Evolutionary conservation across 2,797 vertebrate species (phyloP), one percentile per base, ranked within the genome.

Genomic region (Percopsis omiscomaycus): DNA sequence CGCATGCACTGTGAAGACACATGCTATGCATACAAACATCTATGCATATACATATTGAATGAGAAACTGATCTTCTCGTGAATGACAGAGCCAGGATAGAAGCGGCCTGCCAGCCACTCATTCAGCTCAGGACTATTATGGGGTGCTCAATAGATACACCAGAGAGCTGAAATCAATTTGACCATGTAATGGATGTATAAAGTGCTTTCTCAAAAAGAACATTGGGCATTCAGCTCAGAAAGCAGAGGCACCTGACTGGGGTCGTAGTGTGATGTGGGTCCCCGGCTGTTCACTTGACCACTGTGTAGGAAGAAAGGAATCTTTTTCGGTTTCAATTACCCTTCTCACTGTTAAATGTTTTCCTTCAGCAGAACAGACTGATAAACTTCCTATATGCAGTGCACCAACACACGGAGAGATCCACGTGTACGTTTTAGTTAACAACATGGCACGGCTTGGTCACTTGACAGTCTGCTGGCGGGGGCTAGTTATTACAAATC

Each of bases 141-240:
- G 50, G 72, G 59, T 57, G 22, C 59, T 66, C 59, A 30, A 29
- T 28, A 71, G 46, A 59, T 66, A 53, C 52, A 55, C 22, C 14
- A 61, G 44, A 55, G 8, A 58, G 61, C 11, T 60, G 56, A 56
- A 55, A 62, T 72, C 72, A 59, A 72, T 79, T 66, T 71, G 60
- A 8, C 49, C 54, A 4, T 60, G 78, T 81, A 80, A 83, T 78
- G 61, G 59, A 66, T 61, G 79, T 86, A 66, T 54, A 74, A 68
- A 81, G 81, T 71, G 77, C 78, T 80, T 84, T 87, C 58, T 72
- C 71, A 62, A 60, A 71, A 75, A 64, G 66, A 51, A 48, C 64
- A 69, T 69, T 67, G 60, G 62, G 60, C 69, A 71, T 84, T 85
- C 71, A 73, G 69, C 60, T 55, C 66, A 61, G 59, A 64, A 60